These are phyloP conservation scores for Elgaria multicarinata DNA, from an alignment of 2,113 vertebrate genomes.

Conservation along the genomic window DNA sequence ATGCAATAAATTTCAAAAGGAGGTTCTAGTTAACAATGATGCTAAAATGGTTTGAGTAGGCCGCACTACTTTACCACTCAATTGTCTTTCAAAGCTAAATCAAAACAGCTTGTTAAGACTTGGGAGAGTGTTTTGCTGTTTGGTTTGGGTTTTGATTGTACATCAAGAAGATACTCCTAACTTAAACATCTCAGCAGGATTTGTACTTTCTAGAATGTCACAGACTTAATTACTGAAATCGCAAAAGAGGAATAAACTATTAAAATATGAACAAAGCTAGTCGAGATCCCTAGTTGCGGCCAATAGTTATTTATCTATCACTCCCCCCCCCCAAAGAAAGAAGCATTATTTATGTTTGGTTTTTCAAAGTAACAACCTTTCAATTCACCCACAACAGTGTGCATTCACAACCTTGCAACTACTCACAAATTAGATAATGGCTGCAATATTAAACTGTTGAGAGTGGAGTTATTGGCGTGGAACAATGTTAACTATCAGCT, in stretches of 20 bases:
- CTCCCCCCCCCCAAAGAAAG: slow-evolving; percentile 59
- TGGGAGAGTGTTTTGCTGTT: slow-evolving; percentile 38
- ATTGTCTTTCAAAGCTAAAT: slow-evolving; percentile 75
- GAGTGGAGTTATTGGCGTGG: not conserved
- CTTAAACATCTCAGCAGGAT: slow-evolving; percentile 81
- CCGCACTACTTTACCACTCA: slow-evolving; percentile 57
- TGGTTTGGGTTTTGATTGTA: slow-evolving; percentile 70
- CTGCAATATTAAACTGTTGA: slow-evolving; percentile 1
- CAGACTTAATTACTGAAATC: slow-evolving; percentile 79
- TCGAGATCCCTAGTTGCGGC: slow-evolving; percentile 53
- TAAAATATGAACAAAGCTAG: slow-evolving; percentile 77
- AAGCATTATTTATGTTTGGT: slow-evolving; percentile 67
- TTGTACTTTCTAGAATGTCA: slow-evolving; percentile 74
- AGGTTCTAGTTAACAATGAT: slow-evolving; percentile 74
- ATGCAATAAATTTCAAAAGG: slow-evolving; percentile 80
- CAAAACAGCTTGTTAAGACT: slow-evolving; percentile 76
- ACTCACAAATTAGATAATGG: not conserved
- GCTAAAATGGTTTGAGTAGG: slow-evolving; percentile 71
- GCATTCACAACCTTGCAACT: slow-evolving; percentile 1
- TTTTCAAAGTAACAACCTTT: slow-evolving; percentile 45
- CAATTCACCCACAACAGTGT: not conserved
- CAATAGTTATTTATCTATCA: slow-evolving; percentile 75
- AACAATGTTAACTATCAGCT: slow-evolving; percentile 22
- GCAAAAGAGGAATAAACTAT: slow-evolving; percentile 59
- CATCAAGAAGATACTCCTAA: slow-evolving; percentile 76